phyloP scores from a whole-genome alignment of 1,140 invertebrate genomes.

The Asbolus verrucosus region DNA sequence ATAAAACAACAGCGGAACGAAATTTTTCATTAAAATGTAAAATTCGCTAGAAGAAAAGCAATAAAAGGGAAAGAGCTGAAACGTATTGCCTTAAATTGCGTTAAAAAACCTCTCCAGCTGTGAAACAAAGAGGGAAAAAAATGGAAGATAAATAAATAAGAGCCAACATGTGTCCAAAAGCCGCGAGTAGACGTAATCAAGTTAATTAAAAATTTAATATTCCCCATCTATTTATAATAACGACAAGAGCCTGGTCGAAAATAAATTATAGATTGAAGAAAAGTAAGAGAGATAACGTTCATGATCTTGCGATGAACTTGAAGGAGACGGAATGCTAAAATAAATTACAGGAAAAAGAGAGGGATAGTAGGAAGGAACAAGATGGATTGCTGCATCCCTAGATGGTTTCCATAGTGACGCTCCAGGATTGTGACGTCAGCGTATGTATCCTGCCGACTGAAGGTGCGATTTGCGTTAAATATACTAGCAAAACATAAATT shows the following conservation, averaged over 20 bases:
- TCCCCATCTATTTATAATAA: conserved; percentile 56
- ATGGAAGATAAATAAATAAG: conserved; percentile 13
- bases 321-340: conserved; percentile 51
- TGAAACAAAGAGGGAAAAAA: conserved; percentile 14
- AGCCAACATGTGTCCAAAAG: conserved; percentile 24
- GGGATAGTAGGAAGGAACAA: conserved; percentile 57
- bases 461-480: conserved; percentile 44
- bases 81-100: conserved; percentile 12
- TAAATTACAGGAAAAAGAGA: conserved; percentile 61
- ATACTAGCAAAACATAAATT: conserved; percentile 25
- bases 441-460: conserved; percentile 45
- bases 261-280: conserved; percentile 55
- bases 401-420: conserved; percentile 60
- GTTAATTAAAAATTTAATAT: conserved; percentile 58
- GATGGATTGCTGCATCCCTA: conserved; percentile 62
- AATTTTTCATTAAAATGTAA: background rate
- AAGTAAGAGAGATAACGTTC: conserved; percentile 45
- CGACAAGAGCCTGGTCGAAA: conserved; percentile 45
- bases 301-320: conserved; percentile 41
- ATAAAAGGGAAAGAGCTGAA: conserved; percentile 18
- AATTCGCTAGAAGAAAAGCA: conserved; percentile 3
- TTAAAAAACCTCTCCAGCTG: background rate
- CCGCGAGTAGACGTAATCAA: conserved; percentile 34
- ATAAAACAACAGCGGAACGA: background rate
- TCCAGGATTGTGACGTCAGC: conserved; percentile 60